Percentiles rank a stretch among this genome's conserved stretches.
These are phyloP conservation scores for Ypsolopha scabrella DNA, from an alignment of 2,888 invertebrate species.

Conservation along the genomic window DNA sequence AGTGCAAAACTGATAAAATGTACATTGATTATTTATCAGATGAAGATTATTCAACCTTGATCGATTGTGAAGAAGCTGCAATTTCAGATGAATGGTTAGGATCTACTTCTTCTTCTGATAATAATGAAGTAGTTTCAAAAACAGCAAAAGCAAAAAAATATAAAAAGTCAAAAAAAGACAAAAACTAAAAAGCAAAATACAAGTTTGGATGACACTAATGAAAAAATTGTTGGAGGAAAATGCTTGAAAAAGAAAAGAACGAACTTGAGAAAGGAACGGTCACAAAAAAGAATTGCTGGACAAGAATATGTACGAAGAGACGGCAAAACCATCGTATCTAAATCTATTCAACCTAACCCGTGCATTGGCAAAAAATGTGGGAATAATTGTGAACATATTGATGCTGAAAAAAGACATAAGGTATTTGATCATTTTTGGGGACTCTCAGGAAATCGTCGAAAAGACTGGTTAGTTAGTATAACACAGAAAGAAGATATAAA, in stretches of 20 bases:
- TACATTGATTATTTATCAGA: too few species aligned
- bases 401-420: slow-evolving; percentile 8
- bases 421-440: slow-evolving; percentile 11
- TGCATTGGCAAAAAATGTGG: slow-evolving; percentile 13
- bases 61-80: too few species aligned
- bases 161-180: background rate
- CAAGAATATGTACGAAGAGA: background rate
- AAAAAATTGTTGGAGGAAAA: background rate
- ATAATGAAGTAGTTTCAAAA: too few species aligned
- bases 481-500: slow-evolving; percentile 6
- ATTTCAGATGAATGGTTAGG: too few species aligned
- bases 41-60: too few species aligned
- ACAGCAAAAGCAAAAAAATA: background rate
- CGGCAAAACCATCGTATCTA: background rate
- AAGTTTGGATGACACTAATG: background rate
- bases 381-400: slow-evolving; percentile 9
- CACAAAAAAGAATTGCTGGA: background rate
- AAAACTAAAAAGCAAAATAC: too few species aligned
- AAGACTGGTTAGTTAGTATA: slow-evolving; percentile 9
- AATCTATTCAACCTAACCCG: slow-evolving; percentile 3
- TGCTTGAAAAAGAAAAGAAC: background rate
- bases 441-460: slow-evolving; percentile 2
- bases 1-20: too few species aligned
- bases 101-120: too few species aligned
- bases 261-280: background rate